A percentile compares a stretch with the other conserved stretches of the same genome.
Evolutionary conservation across 2,888 invertebrate genomes (phyloP).

Genomic region (Lordiphosa fenestrarum): DNA sequence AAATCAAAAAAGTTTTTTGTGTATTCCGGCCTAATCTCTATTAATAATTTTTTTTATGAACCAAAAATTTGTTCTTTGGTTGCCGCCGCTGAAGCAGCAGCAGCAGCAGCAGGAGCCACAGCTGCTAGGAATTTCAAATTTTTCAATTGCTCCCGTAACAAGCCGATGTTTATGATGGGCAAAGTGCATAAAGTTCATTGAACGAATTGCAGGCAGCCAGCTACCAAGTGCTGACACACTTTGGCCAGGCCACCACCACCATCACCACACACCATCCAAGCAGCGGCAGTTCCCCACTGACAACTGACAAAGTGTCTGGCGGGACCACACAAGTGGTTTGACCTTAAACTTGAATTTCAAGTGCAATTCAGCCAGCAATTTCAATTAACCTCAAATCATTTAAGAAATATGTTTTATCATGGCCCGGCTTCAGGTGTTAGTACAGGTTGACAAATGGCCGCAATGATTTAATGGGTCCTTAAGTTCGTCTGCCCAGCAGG

Average conservation of each 20-base stretch:
- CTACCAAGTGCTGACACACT: constrained; percentile 66
- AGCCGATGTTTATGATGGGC: constrained; percentile 62
- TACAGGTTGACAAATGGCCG: constrained; percentile 4
- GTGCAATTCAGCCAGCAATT: constrained; percentile 40
- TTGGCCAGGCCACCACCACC: constrained; percentile 50
- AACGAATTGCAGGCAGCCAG: constrained; percentile 38
- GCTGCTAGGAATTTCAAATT: constrained; percentile 47
- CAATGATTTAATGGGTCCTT: too few relatives aligned
- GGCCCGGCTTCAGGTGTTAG: constrained; percentile 27
- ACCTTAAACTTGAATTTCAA: constrained; percentile 65
- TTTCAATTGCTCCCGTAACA: constrained; percentile 59
- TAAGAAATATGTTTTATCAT: constrained; percentile 36
- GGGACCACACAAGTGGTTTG: constrained; percentile 73
- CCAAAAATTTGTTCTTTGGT: constrained; percentile 20
- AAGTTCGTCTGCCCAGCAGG: too few relatives aligned
- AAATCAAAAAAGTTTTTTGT: constrained; percentile 8
- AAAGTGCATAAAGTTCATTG: constrained; percentile 62
- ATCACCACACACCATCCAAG: background rate
- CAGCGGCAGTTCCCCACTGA: constrained; percentile 12
- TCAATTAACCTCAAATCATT: constrained; percentile 55
- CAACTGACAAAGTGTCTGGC: constrained; percentile 37
- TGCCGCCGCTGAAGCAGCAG: constrained; percentile 1
- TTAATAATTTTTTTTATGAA: constrained; percentile 47
- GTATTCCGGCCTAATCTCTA: constrained; percentile 48
- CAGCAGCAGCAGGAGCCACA: constrained; percentile 48